These are phyloP conservation scores for Cataglyphis livida DNA, from an alignment of 2,888 invertebrate genomes.

Conservation along the genomic window DNA sequence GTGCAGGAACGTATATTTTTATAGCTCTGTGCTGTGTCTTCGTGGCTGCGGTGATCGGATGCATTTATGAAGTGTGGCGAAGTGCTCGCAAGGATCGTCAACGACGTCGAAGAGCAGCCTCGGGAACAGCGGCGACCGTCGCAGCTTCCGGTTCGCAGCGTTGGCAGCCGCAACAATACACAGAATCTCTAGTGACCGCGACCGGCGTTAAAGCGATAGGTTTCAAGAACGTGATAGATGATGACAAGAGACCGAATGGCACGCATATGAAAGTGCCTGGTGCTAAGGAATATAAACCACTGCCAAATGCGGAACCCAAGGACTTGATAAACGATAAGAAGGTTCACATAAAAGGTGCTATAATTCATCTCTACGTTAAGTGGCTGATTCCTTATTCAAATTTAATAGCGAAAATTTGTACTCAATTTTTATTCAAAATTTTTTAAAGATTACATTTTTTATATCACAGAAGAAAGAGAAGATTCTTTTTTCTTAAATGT, in stretches of 20 bases:
- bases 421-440: neutral
- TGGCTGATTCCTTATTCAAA: neutral
- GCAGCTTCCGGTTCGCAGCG: constrained; percentile 75
- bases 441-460: neutral
- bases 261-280: constrained; percentile 79
- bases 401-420: neutral
- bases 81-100: constrained; percentile 81
- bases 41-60: constrained; percentile 89
- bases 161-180: constrained; percentile 81
- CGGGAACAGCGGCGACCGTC: constrained; percentile 52
- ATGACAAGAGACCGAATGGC: constrained; percentile 84
- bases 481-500: neutral
- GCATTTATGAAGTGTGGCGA: constrained; percentile 89
- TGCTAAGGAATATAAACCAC: constrained; percentile 83
- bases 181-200: constrained; percentile 74
- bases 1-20: constrained; percentile 92
- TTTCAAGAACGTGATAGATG: constrained; percentile 80
- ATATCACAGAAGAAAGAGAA: neutral
- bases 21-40: constrained; percentile 92
- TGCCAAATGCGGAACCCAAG: constrained; percentile 79
- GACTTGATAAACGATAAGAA: constrained; percentile 81
- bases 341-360: constrained; percentile 81
- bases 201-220: constrained; percentile 79
- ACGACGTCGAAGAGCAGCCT: constrained; percentile 74
- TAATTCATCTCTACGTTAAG: neutral